Evolutionary conservation across 1,140 invertebrate species (phyloP), one percentile per base, ranked within the genome.

Genomic region (Drosophila ironensis): DNA sequence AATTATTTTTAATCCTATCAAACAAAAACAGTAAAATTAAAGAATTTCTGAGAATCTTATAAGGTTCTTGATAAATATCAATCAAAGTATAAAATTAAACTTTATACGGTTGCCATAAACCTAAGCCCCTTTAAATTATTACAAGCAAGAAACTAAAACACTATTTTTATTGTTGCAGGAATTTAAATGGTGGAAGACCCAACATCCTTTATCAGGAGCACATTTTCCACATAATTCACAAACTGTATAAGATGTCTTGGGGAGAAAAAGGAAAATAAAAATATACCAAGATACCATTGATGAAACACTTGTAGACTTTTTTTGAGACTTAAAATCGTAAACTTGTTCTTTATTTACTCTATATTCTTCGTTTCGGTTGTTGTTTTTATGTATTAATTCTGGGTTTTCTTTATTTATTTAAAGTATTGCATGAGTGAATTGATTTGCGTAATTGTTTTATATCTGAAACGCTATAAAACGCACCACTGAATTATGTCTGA

Each of bases 401-500:
- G 5, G 27, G 1, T 47, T 54, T 54, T 41, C 66, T 22, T 37
- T 46, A 50, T 52, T 45, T 47, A 50, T 63, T 50, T 53, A 53
- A 67, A 48, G 57, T 68, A 78, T 72, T 60, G 50, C 56, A 59
- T 68, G 61, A 72, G 54, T 60, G 66, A 70, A 69, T 80, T 74
- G 47, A 74, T 44, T 71, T 46, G 48, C 64, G 38, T 71, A 59
- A 70, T 73, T 86, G 78, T 84, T 74, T 73, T 78, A 84, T 86
- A 71, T 68, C 80, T 52, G 74, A 70, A 59, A 52, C 60, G 73
- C 74, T 84, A 84, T 86, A 84, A 84, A 86, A 84, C 78, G 80
- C 80, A 84, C 78, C 80, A 86, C 66, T 84, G 59, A 86, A 80
- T 84, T 77, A 48, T 72, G 41, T 37, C 41, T 56, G 6, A 50